phyloP scores from a whole-genome alignment of 2,797 vertebrate genomes.

The Okamejei kenojei region DNA sequence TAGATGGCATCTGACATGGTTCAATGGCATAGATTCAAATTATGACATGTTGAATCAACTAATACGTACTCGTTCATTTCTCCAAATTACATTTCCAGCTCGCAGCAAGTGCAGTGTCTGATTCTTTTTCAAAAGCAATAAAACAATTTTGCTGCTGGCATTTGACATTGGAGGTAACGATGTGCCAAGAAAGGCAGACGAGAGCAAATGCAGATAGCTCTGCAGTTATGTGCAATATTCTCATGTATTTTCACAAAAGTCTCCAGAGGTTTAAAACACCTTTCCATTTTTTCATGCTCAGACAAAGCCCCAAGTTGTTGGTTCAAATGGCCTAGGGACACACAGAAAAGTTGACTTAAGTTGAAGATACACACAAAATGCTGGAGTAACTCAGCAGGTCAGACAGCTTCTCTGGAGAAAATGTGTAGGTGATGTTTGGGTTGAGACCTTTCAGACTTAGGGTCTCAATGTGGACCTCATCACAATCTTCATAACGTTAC shows the following conservation, averaged over 20 bases:
- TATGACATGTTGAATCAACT: background rate
- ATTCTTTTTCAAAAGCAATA: constrained; percentile 9
- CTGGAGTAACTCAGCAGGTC: too few species aligned
- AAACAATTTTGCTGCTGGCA: background rate
- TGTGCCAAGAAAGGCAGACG: background rate
- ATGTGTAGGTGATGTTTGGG: too few species aligned
- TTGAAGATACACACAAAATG: background rate
- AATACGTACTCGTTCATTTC: background rate
- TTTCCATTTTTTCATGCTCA: background rate
- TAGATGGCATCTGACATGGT: background rate
- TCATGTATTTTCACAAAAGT: background rate
- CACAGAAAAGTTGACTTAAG: background rate
- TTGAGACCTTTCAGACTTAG: too few species aligned
- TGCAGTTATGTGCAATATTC: constrained; percentile 14
- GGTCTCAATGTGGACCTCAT: too few species aligned
- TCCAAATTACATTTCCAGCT: background rate
- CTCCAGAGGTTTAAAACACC: background rate
- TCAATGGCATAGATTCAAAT: background rate
- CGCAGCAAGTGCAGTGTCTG: background rate
- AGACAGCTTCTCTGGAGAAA: too few species aligned
- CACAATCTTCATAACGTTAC: too few species aligned
- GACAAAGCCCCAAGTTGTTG: background rate
- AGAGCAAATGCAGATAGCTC: background rate
- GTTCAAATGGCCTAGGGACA: background rate
- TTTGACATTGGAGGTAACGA: constrained; percentile 20